phyloP scores from a whole-genome alignment of 2,113 vertebrate species.

The Stegastes partitus region DNA sequence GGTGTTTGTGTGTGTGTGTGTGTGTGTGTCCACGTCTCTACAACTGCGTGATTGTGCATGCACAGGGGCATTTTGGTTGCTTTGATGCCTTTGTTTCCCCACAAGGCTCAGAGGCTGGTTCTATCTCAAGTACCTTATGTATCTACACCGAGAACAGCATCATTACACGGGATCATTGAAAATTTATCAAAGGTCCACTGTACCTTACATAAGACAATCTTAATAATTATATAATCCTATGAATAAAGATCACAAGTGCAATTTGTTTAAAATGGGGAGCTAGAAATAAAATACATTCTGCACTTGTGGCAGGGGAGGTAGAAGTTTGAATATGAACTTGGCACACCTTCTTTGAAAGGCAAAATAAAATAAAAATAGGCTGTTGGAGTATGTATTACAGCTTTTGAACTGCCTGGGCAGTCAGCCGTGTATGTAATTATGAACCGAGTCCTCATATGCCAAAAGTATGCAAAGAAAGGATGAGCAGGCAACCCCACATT shows the following conservation, averaged over 20 bases:
- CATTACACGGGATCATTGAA: constrained; percentile 53
- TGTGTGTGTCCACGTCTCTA: constrained; percentile 29
- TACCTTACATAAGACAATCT: constrained; percentile 44
- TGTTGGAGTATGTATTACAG: constrained; percentile 19
- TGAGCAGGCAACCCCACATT: constrained; percentile 8
- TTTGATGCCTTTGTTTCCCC: constrained; percentile 70
- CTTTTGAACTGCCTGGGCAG: constrained; percentile 26
- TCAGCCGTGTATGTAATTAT: constrained; percentile 16
- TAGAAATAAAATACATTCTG: constrained; percentile 25
- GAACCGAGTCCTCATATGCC: background rate
- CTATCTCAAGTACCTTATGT: constrained; percentile 56
- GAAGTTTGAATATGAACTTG: constrained; percentile 34
- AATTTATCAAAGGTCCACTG: constrained; percentile 48
- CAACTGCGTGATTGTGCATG: constrained; percentile 66
- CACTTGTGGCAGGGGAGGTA: constrained; percentile 12
- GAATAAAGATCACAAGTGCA: constrained; percentile 49
- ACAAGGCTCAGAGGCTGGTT: constrained; percentile 51
- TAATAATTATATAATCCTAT: constrained; percentile 51
- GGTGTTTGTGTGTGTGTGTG: constrained; percentile 21
- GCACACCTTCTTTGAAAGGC: constrained; percentile 1
- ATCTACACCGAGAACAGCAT: constrained; percentile 34
- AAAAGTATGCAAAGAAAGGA: background rate
- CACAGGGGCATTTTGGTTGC: constrained; percentile 67
- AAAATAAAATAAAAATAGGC: constrained; percentile 31
- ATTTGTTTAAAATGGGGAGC: constrained; percentile 12